Evolutionary conservation across 2,113 vertebrate genomes (phyloP), one percentile per base, ranked within the genome.

Genomic region (Aegotheles bennettii): DNA sequence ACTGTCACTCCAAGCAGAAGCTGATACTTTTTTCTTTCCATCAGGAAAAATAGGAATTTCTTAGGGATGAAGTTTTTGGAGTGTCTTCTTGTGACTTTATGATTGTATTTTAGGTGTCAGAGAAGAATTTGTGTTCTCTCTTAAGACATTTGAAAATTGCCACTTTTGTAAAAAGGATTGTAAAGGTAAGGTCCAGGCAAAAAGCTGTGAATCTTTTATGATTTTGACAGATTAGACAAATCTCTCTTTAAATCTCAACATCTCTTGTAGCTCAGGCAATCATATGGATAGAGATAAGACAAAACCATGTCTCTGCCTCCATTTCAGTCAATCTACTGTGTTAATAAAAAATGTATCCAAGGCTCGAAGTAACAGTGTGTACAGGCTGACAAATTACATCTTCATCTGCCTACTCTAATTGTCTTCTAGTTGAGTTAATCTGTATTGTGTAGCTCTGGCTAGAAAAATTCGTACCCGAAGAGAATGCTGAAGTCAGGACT

Each of bases 401-500:
- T 92, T 93, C 67, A 36, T 94, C 94, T 96, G 92, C 89, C 77
- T 20, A 0, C 11, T 50, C 63, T 86, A 76, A 95, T 96, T 73
- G 13, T 90, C 83, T 91, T 91, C 93, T 74, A 38, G 56, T 69
- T 13, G 48, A 93, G 78, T 91, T 94, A 63, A 79, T 93, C 86
- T 94, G 85, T 26, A 29, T 73, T 91, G 93, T 86, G 78, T 1
- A 12, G 71, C 84, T 95, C 81, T 63, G 71, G 64, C 93, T 53
- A 25, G 92, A 84, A 94, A 74, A 90, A 92, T 94, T 95, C 3
- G 5, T 82, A 33, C 95, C 71, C 81, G 82, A 3, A 36, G 90
- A 95, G 94, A 96, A 91, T 82, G 95, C 95, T 96, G 95, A 95
- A 97, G 91, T 97, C 89, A 95, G 95, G 84, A 51, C 90, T 95